Conservation (phyloP, 64 coral and sea anemone species). For the Actinia equina region DNA sequence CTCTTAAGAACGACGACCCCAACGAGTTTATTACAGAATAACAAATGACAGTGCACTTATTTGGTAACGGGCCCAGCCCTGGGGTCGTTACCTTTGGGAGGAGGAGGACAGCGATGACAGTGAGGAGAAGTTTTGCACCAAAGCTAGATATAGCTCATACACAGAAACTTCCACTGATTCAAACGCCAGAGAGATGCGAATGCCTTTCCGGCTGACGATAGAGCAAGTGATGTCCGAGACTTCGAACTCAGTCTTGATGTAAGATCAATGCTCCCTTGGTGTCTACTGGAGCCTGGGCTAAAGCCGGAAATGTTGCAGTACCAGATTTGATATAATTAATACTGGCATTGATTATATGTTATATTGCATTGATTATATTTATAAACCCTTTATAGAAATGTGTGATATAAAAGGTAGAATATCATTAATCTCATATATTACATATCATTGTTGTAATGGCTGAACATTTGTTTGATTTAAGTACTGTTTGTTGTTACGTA, state of each 20-base stretch:
- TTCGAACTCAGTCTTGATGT: background rate
- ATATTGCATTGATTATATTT: too few species aligned
- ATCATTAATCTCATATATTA: too few species aligned
- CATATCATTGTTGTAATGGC: too few species aligned
- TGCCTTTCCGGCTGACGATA: slow-evolving; percentile 12
- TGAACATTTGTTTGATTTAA: background rate
- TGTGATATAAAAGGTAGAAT: too few species aligned
- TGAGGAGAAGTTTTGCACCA: slow-evolving; percentile 5
- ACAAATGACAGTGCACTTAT: slow-evolving; percentile 23
- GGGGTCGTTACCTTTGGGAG: too few species aligned
- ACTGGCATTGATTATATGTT: too few species aligned
- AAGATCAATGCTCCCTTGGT: background rate
- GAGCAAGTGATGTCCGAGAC: background rate
- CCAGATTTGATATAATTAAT: too few species aligned
- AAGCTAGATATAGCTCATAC: background rate
- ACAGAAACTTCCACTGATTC: slow-evolving; percentile 23
- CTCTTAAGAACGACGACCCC: slow-evolving; percentile 11
- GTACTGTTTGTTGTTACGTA: background rate
- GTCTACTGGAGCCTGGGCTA: slow-evolving; percentile 18
- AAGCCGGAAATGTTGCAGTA: too few species aligned
- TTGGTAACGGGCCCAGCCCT: slow-evolving; percentile 23
- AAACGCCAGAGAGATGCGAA: background rate
- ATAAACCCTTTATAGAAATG: too few species aligned
- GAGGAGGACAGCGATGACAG: background rate
- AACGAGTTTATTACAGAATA: background rate